Evolutionary conservation across 2,888 invertebrate species (phyloP).

Genomic region (Ormyrus labotus): DNA sequence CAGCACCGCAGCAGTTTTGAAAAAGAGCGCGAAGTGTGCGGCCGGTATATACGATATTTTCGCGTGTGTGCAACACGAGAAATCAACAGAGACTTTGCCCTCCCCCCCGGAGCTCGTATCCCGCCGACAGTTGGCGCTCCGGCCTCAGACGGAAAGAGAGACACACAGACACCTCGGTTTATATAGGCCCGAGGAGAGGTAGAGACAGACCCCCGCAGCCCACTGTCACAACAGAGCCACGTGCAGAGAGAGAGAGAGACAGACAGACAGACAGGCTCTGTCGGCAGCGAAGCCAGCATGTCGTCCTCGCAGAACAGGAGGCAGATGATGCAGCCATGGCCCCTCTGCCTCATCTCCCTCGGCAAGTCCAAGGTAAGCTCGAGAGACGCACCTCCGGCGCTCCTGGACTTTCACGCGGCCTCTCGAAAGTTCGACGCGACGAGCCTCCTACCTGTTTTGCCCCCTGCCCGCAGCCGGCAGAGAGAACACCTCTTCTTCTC

Average conservation of each 20-base stretch:
- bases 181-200: not conserved
- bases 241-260: constrained; percentile 53
- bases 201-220: not conserved
- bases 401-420: not conserved
- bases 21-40: no score
- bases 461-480: no score
- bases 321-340: constrained; percentile 74
- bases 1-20: no score
- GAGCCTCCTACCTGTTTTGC: no score
- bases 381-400: not conserved
- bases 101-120: not conserved
- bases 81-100: no score
- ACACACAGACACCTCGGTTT: not conserved
- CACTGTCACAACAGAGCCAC: constrained; percentile 66
- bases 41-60: no score
- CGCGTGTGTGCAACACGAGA: no score
- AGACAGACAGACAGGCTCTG: no score
- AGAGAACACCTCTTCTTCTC: not conserved
- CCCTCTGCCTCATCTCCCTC: constrained; percentile 69
- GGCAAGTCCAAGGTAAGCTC: constrained; percentile 69
- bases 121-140: constrained; percentile 53
- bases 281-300: constrained; percentile 55
- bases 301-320: constrained; percentile 65
- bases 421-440: no score
- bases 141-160: not conserved